These are phyloP conservation scores for Melieria picta DNA, from an alignment of 2,888 invertebrate genomes.

Conservation along the genomic window DNA sequence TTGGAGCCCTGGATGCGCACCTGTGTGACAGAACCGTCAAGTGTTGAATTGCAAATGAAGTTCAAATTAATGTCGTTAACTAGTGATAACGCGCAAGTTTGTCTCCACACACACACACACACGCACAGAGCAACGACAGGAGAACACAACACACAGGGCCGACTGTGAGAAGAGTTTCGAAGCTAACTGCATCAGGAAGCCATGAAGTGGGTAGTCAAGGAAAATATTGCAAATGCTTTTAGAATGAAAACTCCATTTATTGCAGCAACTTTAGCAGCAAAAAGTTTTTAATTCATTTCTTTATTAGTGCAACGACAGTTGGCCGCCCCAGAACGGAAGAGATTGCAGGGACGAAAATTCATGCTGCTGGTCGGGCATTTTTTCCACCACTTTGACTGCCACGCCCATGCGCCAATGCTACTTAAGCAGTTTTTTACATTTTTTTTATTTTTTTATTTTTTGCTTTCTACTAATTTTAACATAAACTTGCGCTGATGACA, in stretches of 20 bases:
- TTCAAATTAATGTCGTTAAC: conserved; percentile 35
- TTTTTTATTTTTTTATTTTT: neutral
- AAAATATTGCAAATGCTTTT: conserved; percentile 29
- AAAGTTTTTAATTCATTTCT: conserved; percentile 38
- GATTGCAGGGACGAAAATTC: neutral
- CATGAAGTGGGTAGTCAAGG: neutral
- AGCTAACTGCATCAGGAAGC: neutral
- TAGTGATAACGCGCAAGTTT: conserved; percentile 32
- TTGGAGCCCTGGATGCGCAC: too few species aligned
- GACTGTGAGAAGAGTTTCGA: neutral
- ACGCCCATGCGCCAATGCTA: conserved; percentile 10
- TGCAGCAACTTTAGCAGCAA: conserved; percentile 15
- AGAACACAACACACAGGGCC: neutral
- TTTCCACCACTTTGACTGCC: neutral
- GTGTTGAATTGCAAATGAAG: conserved; percentile 28
- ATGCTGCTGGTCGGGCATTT: too few species aligned
- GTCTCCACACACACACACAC: neutral
- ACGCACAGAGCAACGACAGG: too few species aligned
- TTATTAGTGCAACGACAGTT: conserved; percentile 26
- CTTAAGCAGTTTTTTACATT: conserved; percentile 24
- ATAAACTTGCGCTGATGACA: conserved; percentile 41
- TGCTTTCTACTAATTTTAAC: conserved; percentile 20
- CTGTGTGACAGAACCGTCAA: too few species aligned
- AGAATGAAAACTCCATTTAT: conserved; percentile 35
- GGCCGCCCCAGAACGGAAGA: too few species aligned